phyloP scores from a whole-genome alignment of 2,797 vertebrate genomes.

The Bradypus variegatus region DNA sequence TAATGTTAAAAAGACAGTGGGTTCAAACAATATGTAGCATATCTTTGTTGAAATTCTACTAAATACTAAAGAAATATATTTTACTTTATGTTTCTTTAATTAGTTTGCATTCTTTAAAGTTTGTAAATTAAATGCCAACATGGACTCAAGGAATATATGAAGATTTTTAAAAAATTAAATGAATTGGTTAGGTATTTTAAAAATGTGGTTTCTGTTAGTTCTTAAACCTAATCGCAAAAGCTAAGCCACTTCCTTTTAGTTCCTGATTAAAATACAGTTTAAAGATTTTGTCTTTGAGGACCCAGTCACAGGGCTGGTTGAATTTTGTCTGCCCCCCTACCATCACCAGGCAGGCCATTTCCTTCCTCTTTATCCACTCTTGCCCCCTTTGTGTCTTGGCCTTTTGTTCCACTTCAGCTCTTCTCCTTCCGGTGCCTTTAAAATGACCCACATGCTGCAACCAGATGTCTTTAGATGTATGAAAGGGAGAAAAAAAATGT shows the following conservation, averaged over 20 bases:
- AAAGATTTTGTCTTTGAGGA: not conserved
- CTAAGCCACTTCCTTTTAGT: not conserved
- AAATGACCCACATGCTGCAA: conserved; percentile 6
- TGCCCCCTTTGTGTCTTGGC: not conserved
- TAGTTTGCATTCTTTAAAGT: conserved; percentile 10
- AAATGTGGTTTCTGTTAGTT: not conserved
- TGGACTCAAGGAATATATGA: not conserved
- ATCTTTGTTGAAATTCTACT: conserved; percentile 21
- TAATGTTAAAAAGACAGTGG: not conserved
- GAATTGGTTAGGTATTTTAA: not conserved
- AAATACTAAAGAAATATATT: not conserved
- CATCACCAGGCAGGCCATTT: not conserved
- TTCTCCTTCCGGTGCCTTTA: not conserved
- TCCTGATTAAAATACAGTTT: not conserved
- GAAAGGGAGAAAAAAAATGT: not conserved
- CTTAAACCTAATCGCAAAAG: not conserved
- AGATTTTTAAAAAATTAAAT: not conserved
- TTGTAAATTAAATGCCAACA: not conserved
- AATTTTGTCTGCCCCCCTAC: not conserved
- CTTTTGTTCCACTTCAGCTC: not conserved
- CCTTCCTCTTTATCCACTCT: not conserved
- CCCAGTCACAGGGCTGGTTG: not conserved
- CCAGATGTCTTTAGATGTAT: conserved; percentile 22
- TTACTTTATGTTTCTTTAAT: not conserved
- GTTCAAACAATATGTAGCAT: not conserved